These are phyloP conservation scores for Merops nubicus DNA, from an alignment of 2,113 vertebrate genomes.

Conservation along the genomic window DNA sequence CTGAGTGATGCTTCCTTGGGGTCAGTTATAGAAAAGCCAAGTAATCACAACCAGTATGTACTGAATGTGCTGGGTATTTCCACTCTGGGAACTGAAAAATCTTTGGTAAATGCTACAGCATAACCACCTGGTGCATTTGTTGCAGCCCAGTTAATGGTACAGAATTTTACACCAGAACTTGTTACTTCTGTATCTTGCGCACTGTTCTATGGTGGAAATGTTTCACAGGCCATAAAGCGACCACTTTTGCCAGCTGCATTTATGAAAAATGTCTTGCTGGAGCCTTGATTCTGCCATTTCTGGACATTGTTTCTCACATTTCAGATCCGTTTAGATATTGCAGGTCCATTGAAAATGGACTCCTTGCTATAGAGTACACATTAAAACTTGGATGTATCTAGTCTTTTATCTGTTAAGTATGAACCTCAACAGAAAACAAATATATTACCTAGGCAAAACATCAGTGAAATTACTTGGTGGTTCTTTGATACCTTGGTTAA, in stretches of 20 bases:
- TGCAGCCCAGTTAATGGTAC: neutral
- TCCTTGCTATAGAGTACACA: too few relatives aligned
- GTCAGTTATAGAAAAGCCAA: neutral
- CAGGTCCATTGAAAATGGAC: neutral
- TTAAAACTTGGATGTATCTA: neutral
- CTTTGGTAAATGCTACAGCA: neutral
- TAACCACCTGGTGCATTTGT: neutral
- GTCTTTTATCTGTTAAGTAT: neutral
- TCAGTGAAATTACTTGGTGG: neutral
- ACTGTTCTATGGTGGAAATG: neutral
- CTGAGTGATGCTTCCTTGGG: neutral
- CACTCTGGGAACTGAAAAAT: neutral
- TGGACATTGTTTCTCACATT: accelerated
- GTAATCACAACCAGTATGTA: neutral
- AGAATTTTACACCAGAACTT: neutral
- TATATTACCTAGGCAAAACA: neutral
- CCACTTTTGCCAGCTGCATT: neutral
- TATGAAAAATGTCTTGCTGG: neutral
- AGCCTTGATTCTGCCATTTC: neutral
- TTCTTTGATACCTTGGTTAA: neutral
- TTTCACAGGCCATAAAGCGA: neutral
- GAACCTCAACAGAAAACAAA: neutral
- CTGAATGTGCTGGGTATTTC: neutral
- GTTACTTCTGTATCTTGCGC: neutral
- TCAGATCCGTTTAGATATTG: neutral